phyloP scores from a whole-genome alignment of 2,113 vertebrate genomes.

The Dissostichus mawsoni region DNA sequence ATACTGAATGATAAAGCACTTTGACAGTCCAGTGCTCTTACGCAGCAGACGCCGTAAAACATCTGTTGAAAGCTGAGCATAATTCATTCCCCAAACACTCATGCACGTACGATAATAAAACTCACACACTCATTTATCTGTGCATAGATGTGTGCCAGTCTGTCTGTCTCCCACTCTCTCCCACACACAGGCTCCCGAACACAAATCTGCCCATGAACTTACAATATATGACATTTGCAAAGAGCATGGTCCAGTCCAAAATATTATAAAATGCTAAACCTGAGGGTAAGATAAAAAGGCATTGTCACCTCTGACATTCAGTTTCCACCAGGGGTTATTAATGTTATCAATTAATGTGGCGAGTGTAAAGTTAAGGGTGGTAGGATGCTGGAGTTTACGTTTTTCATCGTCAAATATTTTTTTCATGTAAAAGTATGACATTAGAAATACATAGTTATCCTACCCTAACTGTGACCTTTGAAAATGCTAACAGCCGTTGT shows the following conservation, averaged over 20 bases:
- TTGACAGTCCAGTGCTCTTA: slow-evolving; percentile 71
- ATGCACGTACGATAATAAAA: slow-evolving; percentile 47
- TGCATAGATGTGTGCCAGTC: slow-evolving; percentile 12
- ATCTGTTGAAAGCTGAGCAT: slow-evolving; percentile 70
- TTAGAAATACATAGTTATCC: too few species aligned
- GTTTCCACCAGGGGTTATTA: neutral
- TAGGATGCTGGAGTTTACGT: neutral
- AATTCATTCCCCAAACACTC: slow-evolving; percentile 62
- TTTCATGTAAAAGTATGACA: too few species aligned
- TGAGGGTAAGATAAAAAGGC: slow-evolving; percentile 1
- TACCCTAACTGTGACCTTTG: too few species aligned
- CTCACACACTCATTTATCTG: slow-evolving; percentile 40
- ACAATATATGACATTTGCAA: slow-evolving; percentile 33
- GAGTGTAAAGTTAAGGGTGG: neutral
- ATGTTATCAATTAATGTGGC: slow-evolving; percentile 19
- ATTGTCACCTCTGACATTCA: slow-evolving; percentile 18
- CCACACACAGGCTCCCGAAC: neutral
- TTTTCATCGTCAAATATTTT: neutral
- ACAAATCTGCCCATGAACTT: slow-evolving; percentile 16
- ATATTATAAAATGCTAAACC: slow-evolving; percentile 15
- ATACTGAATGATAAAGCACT: slow-evolving; percentile 70
- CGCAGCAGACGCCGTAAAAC: slow-evolving; percentile 63
- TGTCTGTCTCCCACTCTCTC: neutral
- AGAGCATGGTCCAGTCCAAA: slow-evolving; percentile 8
- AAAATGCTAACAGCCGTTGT: too few species aligned